A percentile compares a stretch with the other conserved stretches of the same genome.
These are phyloP conservation scores for Polymixis flavicincta DNA, from an alignment of 2,888 invertebrate genomes.

Conservation along the genomic window DNA sequence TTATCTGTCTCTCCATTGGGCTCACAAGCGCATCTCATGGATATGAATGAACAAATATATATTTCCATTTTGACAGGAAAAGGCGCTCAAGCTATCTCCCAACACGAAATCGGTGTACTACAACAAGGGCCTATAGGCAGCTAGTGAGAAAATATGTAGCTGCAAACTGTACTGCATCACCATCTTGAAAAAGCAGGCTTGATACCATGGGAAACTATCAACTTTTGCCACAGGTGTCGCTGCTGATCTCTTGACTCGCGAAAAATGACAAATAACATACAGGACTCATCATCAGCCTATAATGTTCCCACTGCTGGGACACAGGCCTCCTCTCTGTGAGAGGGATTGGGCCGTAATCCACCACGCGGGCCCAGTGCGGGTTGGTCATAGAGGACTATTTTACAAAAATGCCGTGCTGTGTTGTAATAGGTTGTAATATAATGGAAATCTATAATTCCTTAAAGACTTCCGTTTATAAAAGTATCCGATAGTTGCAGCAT, in stretches of 20 bases:
- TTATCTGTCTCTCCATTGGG: neutral
- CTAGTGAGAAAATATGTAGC: constrained; percentile 1
- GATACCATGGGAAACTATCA: neutral
- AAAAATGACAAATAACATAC: neutral
- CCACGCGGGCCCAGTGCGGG: too few relatives aligned
- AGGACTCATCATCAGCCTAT: too few relatives aligned
- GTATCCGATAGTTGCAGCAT: neutral
- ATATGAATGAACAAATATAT: neutral
- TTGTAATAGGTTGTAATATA: neutral
- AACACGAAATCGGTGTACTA: constrained; percentile 22
- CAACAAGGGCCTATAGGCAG: constrained; percentile 42
- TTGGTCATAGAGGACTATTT: neutral
- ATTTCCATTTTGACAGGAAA: constrained; percentile 28
- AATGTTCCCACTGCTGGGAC: too few relatives aligned
- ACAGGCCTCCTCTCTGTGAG: too few relatives aligned
- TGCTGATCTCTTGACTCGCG: neutral
- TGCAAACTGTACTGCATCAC: constrained; percentile 3
- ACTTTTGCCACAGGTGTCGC: neutral
- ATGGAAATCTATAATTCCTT: neutral
- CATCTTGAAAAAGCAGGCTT: neutral
- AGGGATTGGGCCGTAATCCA: too few relatives aligned
- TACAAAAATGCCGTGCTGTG: neutral
- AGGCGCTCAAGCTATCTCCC: constrained; percentile 17
- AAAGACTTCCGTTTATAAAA: neutral
- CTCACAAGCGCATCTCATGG: neutral